Percentiles rank a stretch among this genome's conserved stretches.
phyloP scores from a whole-genome alignment of 2,797 vertebrate species.

The Emydoidea blandingii region DNA sequence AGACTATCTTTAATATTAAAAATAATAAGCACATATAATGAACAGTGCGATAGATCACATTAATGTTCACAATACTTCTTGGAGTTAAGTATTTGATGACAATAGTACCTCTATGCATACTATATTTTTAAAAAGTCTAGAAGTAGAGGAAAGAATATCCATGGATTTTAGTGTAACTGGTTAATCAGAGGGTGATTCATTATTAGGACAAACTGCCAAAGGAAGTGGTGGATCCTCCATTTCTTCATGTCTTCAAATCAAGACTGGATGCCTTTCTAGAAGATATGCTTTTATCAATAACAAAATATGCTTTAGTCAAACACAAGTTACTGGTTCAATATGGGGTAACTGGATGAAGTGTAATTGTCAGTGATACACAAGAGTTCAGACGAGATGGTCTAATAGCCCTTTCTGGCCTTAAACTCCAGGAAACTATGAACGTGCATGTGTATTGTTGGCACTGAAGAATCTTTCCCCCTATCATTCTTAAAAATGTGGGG shows the following conservation, averaged over 20 bases:
- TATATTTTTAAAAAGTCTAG: background rate
- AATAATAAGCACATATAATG: background rate
- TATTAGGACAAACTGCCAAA: background rate
- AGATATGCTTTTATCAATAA: background rate
- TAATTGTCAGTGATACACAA: no score
- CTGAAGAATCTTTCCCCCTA: background rate
- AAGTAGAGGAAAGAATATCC: background rate
- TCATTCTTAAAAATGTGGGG: no score
- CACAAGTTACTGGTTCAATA: background rate
- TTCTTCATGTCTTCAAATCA: background rate
- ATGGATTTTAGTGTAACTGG: background rate
- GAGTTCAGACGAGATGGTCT: no score
- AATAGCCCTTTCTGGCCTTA: background rate
- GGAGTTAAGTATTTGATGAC: background rate
- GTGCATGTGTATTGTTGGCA: background rate
- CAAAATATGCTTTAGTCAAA: background rate
- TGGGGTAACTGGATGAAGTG: accelerated
- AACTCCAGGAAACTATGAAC: background rate
- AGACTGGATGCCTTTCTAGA: background rate
- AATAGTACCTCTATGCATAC: background rate
- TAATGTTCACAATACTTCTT: background rate
- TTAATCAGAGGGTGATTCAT: background rate
- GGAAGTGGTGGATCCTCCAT: background rate
- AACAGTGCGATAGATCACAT: background rate
- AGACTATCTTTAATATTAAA: background rate